Percentiles rank a stretch among this genome's conserved stretches.
Evolutionary conservation across 2,113 vertebrate species (phyloP).

Genomic region (Poecilia latipinna): DNA sequence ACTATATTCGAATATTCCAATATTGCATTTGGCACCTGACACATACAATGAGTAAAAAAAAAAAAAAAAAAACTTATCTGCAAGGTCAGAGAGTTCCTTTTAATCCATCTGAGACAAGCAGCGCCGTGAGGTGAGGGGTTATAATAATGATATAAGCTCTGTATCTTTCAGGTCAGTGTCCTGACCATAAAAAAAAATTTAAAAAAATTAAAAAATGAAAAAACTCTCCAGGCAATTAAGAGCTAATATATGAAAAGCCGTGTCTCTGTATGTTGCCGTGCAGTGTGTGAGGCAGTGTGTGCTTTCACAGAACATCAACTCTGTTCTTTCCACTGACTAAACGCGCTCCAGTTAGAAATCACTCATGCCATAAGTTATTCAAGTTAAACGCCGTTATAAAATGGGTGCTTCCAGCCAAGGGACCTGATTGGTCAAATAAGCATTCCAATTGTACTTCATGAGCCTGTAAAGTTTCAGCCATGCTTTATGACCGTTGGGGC

Average conservation of each 20-base stretch:
- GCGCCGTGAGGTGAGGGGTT: constrained; percentile 21
- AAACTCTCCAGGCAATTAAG: constrained; percentile 54
- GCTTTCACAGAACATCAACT: constrained; percentile 35
- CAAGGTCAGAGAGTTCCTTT: constrained; percentile 58
- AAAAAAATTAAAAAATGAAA: too few species aligned
- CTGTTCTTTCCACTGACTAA: constrained; percentile 64
- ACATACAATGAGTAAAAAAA: constrained; percentile 50
- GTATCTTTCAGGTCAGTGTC: constrained; percentile 60
- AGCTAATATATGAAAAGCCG: constrained; percentile 52
- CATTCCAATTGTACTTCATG: constrained; percentile 77
- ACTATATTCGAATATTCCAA: constrained; percentile 22
- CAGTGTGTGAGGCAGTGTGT: constrained; percentile 5
- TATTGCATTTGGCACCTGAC: constrained; percentile 55
- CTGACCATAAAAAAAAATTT: constrained; percentile 45
- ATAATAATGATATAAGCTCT: constrained; percentile 41
- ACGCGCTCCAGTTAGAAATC: constrained; percentile 67
- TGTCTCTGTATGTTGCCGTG: constrained; percentile 53
- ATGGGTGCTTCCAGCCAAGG: constrained; percentile 70
- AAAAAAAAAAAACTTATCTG: constrained; percentile 57
- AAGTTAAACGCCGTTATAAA: constrained; percentile 79
- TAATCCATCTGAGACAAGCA: constrained; percentile 25
- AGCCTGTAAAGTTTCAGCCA: constrained; percentile 71
- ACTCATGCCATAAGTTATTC: constrained; percentile 78
- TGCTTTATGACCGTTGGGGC: constrained; percentile 74
- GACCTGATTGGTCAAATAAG: constrained; percentile 80